Conservation (phyloP, 2,888 invertebrate genomes). For the Rambutsinella grinnellia region DNA sequence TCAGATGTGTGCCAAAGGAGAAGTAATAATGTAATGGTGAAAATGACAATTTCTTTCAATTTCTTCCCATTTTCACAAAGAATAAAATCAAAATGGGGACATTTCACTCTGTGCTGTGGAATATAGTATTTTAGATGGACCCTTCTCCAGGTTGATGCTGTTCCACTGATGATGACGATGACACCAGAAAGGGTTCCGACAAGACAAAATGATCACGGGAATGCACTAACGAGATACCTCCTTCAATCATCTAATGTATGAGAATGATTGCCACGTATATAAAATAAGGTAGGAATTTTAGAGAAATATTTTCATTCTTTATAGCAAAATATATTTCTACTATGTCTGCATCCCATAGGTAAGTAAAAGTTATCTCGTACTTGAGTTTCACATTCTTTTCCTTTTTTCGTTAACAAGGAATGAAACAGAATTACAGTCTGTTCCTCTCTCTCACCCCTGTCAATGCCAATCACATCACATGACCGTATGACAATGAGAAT, state of each 20-base stretch:
- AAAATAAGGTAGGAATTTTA: no score
- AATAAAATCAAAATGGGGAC: constrained; percentile 49
- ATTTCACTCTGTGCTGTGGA: background rate
- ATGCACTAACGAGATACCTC: constrained; percentile 11
- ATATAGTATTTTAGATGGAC: background rate
- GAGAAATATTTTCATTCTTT: background rate
- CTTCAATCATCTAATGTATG: background rate
- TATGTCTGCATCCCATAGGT: no score
- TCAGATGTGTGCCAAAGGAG: constrained; percentile 4
- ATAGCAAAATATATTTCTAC: no score
- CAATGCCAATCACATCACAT: constrained; percentile 45
- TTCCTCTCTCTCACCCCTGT: constrained; percentile 8
- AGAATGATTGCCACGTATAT: no score
- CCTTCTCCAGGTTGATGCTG: background rate
- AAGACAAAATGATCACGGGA: constrained; percentile 37
- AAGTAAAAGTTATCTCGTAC: no score
- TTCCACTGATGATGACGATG: background rate
- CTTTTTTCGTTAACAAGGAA: no score
- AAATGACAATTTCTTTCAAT: constrained; percentile 56
- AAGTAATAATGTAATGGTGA: constrained; percentile 34
- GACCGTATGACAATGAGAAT: constrained; percentile 33
- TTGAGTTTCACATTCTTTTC: no score
- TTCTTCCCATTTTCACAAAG: constrained; percentile 40
- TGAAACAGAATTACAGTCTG: no score
- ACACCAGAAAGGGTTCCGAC: constrained; percentile 3